Conservation (phyloP, 1,140 invertebrate species). For the Caenorhabditis briggsae region DNA sequence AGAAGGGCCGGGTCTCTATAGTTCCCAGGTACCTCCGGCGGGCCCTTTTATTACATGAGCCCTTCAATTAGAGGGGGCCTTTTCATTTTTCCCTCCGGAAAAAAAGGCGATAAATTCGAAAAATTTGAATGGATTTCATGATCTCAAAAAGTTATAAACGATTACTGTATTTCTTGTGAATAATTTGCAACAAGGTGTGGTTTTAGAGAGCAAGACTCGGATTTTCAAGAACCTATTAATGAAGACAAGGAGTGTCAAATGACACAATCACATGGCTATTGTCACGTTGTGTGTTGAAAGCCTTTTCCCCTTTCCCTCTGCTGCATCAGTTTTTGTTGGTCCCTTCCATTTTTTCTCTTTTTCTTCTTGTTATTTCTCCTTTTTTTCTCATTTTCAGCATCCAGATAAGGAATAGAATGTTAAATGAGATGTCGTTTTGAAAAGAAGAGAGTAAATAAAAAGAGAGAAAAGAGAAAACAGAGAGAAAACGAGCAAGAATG, state of each 20-base stretch:
- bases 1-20: no score
- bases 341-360: not conserved
- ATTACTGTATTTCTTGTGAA: no score
- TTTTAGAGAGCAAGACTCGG: no score
- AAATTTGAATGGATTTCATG: no score
- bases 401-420: conserved; percentile 41
- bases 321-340: conserved; percentile 29
- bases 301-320: not conserved
- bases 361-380: not conserved
- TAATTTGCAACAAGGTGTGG: no score
- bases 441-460: not conserved
- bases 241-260: not conserved
- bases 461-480: not conserved
- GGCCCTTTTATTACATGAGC: no score
- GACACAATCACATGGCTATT: conserved; percentile 45
- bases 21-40: no score
- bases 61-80: no score
- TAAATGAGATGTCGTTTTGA: not conserved
- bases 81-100: no score
- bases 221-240: not conserved
- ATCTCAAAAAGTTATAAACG: no score
- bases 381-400: conserved; percentile 13
- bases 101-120: no score
- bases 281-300: conserved; percentile 9
- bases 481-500: not conserved